These are phyloP conservation scores for Scyliorhinus canicula DNA, from an alignment of 2,797 vertebrate species.

Conservation along the genomic window DNA sequence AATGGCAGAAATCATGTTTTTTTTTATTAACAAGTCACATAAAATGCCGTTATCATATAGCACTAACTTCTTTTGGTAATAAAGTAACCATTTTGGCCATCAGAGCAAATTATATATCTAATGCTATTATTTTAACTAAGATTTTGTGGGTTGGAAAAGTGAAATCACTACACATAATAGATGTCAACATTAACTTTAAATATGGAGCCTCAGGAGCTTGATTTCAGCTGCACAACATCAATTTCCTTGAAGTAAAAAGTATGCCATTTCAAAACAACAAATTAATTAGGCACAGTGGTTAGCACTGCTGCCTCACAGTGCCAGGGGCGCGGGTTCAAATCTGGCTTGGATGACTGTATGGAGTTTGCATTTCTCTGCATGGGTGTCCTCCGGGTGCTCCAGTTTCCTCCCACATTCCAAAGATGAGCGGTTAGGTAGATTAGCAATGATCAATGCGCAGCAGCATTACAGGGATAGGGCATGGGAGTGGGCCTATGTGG, in stretches of 20 bases:
- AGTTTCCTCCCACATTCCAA: no score
- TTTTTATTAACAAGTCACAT: background rate
- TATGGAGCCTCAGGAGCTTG: background rate
- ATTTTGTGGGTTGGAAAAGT: background rate
- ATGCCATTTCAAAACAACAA: background rate
- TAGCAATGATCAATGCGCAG: no score
- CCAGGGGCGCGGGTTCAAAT: no score
- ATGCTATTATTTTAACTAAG: background rate
- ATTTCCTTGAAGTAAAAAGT: background rate
- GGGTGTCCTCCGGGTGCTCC: no score
- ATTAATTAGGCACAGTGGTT: no score
- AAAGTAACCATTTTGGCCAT: background rate
- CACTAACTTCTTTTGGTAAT: background rate
- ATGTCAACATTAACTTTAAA: background rate
- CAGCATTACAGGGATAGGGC: no score
- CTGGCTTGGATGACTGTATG: no score
- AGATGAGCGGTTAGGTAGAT: no score
- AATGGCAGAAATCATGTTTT: background rate
- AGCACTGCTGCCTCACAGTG: no score
- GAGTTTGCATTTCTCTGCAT: no score
- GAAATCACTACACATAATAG: background rate
- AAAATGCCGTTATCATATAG: background rate
- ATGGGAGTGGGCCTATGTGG: no score
- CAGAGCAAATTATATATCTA: background rate
- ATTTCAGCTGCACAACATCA: background rate